Evolutionary conservation across 2,797 vertebrate genomes (phyloP).

Genomic region (Gambelia wislizenii): DNA sequence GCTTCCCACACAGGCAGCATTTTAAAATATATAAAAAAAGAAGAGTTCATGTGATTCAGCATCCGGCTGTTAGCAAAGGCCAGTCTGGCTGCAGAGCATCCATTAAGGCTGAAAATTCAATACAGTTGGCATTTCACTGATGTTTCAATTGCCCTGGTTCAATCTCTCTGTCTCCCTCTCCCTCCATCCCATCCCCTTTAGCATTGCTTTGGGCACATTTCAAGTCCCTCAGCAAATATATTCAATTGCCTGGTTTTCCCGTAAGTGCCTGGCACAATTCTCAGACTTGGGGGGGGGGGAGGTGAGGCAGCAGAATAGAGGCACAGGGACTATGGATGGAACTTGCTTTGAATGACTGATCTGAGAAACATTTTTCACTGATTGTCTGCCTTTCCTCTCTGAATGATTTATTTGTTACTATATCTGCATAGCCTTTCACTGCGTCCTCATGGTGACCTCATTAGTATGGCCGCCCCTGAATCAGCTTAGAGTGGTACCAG

Average conservation of each 20-base stretch:
- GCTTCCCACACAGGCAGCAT: not conserved
- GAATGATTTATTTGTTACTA: conserved; percentile 3
- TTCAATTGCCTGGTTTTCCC: conserved; percentile 32
- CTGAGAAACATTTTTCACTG: not conserved
- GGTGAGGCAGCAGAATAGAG: not conserved
- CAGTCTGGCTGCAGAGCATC: conserved; percentile 18
- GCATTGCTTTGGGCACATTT: conserved; percentile 30
- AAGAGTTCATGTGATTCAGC: conserved; percentile 31
- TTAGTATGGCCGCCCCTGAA: not conserved
- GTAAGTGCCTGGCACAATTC: conserved; percentile 20
- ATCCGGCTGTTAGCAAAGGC: conserved; percentile 4
- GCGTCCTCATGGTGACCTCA: not conserved
- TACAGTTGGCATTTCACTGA: conserved; percentile 28
- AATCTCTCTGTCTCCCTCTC: not conserved
- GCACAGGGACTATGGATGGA: not conserved
- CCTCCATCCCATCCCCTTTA: not conserved
- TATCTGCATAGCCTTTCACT: not conserved
- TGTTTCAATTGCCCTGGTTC: not conserved
- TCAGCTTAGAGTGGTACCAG: not conserved
- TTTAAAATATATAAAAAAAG: not conserved
- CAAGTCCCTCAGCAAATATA: conserved; percentile 37
- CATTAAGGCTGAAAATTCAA: conserved; percentile 42
- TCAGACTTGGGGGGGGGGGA: not conserved
- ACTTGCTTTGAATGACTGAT: not conserved
- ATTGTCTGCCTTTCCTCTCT: not conserved